Evolutionary conservation across 2,797 vertebrate genomes (phyloP), one percentile per base, ranked within the genome.

Genomic region (Tarsius wallacei): DNA sequence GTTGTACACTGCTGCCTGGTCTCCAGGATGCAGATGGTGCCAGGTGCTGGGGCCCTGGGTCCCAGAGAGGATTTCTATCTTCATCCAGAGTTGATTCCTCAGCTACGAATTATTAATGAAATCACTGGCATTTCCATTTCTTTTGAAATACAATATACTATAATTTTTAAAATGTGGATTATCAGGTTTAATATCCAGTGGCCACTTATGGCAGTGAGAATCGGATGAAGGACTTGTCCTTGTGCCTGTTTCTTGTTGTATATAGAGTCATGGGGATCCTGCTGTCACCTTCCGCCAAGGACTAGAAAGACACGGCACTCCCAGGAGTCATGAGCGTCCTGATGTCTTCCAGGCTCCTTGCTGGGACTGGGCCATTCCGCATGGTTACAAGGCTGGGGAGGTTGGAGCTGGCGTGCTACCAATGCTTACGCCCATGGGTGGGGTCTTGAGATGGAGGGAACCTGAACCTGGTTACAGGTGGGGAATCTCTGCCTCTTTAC

Each of bases 81-180:
- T 53, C 9, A 84, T 51, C 28, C 80, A 81, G 13, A 47, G 51
- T 86, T 90, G 63, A 0, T 91, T 91, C 86, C 31, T 82, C 10
- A 77, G 24, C 22, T 94, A 36, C 6, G 76, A 91, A 73, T 68
- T 49, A n/a, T 84, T 66, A 76, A 51, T 87, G 19, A 93, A 85
- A 68, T 87, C 13, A 80, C 17, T 26, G 26, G 1, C 28, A 70
- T 85, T 68, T 83, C 33, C 89, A 16, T 57, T 82, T 47, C 53
- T 87, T 96, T 88, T 49, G 59, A 87, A 81, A 95, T 51, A 19
- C 31, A 82, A 61, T 42, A 15, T 42, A 42, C 42, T 42, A 42
- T 49, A 87, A 86, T 84, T 51, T 82, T 81, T 80, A 42, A 42
- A 84, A 96, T 61, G n/a, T 36, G 14, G 7, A 73, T 68, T 71